These are phyloP conservation scores for pig (Sus scrofa) DNA, from an alignment of 2,113 vertebrate genomes.

Conservation along the genomic window DNA sequence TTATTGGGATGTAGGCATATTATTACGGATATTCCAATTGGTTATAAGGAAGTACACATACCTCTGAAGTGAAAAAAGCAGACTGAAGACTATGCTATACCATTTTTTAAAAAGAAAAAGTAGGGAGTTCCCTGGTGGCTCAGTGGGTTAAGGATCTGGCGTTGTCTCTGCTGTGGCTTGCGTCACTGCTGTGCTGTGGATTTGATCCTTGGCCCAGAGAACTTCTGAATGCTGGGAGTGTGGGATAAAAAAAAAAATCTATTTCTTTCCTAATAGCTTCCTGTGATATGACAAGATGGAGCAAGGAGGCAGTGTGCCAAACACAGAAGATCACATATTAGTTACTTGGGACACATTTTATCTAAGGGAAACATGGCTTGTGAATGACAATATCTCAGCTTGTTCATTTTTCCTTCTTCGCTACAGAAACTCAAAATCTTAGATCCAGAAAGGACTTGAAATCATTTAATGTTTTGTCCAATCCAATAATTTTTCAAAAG, in stretches of 20 bases:
- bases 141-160: no score
- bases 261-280: constrained; percentile 36
- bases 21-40: not conserved
- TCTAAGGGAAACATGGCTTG: not conserved
- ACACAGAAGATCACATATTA: not conserved
- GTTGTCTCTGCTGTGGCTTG: no score
- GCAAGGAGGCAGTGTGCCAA: not conserved
- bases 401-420: not conserved
- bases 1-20: not conserved
- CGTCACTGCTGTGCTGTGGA: no score
- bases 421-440: constrained; percentile 37
- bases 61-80: not conserved
- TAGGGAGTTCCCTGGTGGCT: no score
- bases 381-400: not conserved
- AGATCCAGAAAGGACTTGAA: not conserved
- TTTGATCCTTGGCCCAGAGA: no score
- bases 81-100: not conserved
- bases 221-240: no score
- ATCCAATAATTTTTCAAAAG: constrained; percentile 31
- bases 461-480: constrained; percentile 45
- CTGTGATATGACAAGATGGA: not conserved
- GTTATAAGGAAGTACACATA: not conserved
- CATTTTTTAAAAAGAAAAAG: not conserved
- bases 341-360: not conserved
- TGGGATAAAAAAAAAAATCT: not conserved